A percentile compares a stretch with the other conserved stretches of the same genome.
Conservation (phyloP, 35 echinoderm and acorn worm genomes). For the Patiria miniata region DNA sequence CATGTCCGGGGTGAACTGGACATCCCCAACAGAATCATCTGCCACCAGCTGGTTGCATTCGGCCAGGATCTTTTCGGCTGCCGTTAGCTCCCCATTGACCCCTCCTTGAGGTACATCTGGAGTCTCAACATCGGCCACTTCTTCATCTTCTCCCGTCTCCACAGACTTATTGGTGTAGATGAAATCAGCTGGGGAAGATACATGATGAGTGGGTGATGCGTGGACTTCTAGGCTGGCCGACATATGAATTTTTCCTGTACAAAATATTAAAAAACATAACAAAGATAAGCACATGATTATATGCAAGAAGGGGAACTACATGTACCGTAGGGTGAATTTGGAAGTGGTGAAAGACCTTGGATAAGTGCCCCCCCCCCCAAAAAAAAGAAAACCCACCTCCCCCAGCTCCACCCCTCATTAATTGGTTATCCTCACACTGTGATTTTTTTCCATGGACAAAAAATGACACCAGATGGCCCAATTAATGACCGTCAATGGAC, state of each 20-base stretch:
- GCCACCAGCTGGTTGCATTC: constrained; percentile 7
- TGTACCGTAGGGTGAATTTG: too few relatives aligned
- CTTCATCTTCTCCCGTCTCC: neutral
- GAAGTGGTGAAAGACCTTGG: too few relatives aligned
- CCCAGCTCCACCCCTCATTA: too few relatives aligned
- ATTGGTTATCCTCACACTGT: too few relatives aligned
- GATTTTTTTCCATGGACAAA: neutral
- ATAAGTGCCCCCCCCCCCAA: too few relatives aligned
- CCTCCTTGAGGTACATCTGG: neutral
- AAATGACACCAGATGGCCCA: constrained; percentile 9
- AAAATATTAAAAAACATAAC: neutral
- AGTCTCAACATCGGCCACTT: neutral
- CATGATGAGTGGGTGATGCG: neutral
- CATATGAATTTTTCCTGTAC: neutral
- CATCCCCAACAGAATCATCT: constrained; percentile 6
- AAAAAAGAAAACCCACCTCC: too few relatives aligned
- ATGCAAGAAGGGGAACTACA: neutral
- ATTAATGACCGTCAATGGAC: neutral
- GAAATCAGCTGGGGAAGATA: neutral
- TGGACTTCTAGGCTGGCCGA: neutral
- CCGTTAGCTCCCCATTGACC: neutral
- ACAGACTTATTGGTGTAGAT: neutral
- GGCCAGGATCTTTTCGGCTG: neutral
- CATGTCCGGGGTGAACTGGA: constrained; percentile 21
- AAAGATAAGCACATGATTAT: neutral